Percentiles rank a stretch among this genome's conserved stretches.
These are phyloP conservation scores for Bimastos eiseni DNA, from an alignment of 2,888 invertebrate species.

Conservation along the genomic window DNA sequence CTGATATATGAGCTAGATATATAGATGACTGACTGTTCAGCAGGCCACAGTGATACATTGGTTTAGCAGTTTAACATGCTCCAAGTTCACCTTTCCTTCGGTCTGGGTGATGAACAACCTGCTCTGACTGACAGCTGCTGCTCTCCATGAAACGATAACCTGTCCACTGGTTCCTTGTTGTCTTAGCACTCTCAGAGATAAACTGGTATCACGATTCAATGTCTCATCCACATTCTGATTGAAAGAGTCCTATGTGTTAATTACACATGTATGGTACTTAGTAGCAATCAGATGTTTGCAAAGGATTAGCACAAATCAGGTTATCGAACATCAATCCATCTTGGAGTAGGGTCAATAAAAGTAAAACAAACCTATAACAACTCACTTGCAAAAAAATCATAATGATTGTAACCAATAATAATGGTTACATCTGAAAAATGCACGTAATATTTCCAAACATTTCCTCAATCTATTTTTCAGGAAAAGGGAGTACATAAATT, in stretches of 20 bases:
- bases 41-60: background rate
- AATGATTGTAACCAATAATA: background rate
- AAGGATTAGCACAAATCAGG: too few relatives aligned
- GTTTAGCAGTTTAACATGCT: background rate
- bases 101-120: background rate
- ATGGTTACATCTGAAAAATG: too few relatives aligned
- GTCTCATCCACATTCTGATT: slow-evolving; percentile 49
- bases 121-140: slow-evolving; percentile 48
- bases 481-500: too few relatives aligned
- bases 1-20: background rate
- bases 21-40: background rate
- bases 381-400: too few relatives aligned
- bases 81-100: background rate
- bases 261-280: background rate
- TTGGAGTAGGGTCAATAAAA: too few relatives aligned
- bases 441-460: too few relatives aligned
- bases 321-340: too few relatives aligned
- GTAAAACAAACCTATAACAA: too few relatives aligned
- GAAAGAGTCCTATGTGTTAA: slow-evolving; percentile 52
- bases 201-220: slow-evolving; percentile 48
- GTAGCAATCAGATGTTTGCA: background rate
- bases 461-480: too few relatives aligned
- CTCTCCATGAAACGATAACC: slow-evolving; percentile 53
- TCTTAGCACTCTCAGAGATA: slow-evolving; percentile 52
- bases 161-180: slow-evolving; percentile 52